Percentiles rank a stretch among this genome's conserved stretches.
These are phyloP conservation scores for Pammene fasciana DNA, from an alignment of 2,888 invertebrate genomes.

Conservation along the genomic window DNA sequence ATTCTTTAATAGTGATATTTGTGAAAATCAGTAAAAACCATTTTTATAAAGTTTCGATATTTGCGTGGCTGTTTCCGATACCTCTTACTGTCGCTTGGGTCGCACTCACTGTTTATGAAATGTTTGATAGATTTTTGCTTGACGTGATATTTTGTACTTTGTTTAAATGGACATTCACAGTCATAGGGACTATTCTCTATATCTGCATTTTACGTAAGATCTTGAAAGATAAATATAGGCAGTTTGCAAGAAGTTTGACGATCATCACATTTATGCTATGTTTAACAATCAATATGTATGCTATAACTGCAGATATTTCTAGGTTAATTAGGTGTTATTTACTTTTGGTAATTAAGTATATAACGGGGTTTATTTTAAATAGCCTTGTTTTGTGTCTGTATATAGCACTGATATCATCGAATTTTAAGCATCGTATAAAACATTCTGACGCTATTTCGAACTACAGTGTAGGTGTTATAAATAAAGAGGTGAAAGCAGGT, in stretches of 20 bases:
- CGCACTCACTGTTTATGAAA: slow-evolving; percentile 48
- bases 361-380: slow-evolving; percentile 67
- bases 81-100: slow-evolving; percentile 60
- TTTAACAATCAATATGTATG: slow-evolving; percentile 68
- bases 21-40: slow-evolving; percentile 66
- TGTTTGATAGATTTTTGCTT: slow-evolving; percentile 55
- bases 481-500: slow-evolving; percentile 20
- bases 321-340: slow-evolving; percentile 50
- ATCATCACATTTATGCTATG: slow-evolving; percentile 72
- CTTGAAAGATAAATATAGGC: slow-evolving; percentile 65
- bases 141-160: slow-evolving; percentile 65
- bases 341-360: slow-evolving; percentile 61
- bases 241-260: slow-evolving; percentile 68
- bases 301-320: slow-evolving; percentile 62
- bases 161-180: slow-evolving; percentile 72
- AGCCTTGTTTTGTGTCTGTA: slow-evolving; percentile 65
- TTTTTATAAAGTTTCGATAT: slow-evolving; percentile 61
- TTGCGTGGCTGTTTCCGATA: slow-evolving; percentile 68
- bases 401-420: slow-evolving; percentile 61
- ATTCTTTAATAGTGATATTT: slow-evolving; percentile 69
- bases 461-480: slow-evolving; percentile 49
- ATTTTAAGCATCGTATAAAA: slow-evolving; percentile 58
- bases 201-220: slow-evolving; percentile 64
- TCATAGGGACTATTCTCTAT: slow-evolving; percentile 65
- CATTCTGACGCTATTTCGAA: slow-evolving; percentile 56